These are phyloP conservation scores for Achatina immaculata DNA, from an alignment of 1,140 invertebrate species.

Conservation along the genomic window DNA sequence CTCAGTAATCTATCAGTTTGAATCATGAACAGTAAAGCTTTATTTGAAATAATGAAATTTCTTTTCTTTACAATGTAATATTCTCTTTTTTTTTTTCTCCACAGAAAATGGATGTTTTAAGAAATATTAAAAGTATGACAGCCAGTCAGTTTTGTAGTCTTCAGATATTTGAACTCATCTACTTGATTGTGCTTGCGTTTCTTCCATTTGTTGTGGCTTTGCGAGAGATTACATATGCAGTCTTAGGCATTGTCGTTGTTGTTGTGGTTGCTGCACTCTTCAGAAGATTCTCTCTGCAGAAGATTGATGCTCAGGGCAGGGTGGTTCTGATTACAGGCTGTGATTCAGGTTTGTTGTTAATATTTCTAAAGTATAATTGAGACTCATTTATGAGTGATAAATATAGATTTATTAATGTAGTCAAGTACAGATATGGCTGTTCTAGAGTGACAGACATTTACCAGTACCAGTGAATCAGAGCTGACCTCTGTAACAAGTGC, in stretches of 20 bases:
- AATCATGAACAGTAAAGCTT: too few relatives aligned
- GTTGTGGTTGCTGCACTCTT: constrained; percentile 21
- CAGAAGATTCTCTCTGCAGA: constrained; percentile 14
- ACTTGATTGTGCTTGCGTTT: constrained; percentile 44
- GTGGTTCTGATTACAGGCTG: constrained; percentile 49
- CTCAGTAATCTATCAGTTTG: too few relatives aligned
- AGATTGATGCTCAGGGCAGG: constrained; percentile 37
- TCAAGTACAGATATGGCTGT: too few relatives aligned
- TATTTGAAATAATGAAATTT: too few relatives aligned
- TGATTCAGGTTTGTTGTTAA: constrained; percentile 44
- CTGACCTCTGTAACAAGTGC: too few relatives aligned
- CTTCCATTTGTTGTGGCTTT: constrained; percentile 46
- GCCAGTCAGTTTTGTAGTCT: constrained; percentile 39
- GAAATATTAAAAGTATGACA: constrained; percentile 38
- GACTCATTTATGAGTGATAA: too few relatives aligned
- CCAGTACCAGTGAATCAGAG: too few relatives aligned
- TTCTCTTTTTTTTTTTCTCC: constrained; percentile 8
- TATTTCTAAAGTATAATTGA: neutral
- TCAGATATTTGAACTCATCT: constrained; percentile 47
- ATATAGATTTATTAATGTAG: too few relatives aligned
- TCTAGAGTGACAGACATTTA: too few relatives aligned
- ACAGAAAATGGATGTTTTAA: constrained; percentile 21
- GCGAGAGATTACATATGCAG: constrained; percentile 36
- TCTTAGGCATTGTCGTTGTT: constrained; percentile 31
- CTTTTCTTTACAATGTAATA: too few relatives aligned